phyloP scores from a whole-genome alignment of 2,113 vertebrate genomes.

The Chitala chitala region DNA sequence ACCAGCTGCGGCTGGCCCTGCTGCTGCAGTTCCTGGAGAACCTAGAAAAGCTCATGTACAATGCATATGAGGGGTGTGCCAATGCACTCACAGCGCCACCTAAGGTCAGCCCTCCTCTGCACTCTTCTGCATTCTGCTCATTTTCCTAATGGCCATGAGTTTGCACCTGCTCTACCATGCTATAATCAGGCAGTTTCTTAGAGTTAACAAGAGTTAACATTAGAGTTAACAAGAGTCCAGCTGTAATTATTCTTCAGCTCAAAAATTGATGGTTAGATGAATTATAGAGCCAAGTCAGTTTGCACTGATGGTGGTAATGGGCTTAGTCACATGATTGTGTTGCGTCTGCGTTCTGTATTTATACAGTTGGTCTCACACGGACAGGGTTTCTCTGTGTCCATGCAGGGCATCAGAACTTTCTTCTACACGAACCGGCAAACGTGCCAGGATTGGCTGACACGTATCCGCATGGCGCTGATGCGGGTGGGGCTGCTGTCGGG shows the following conservation, averaged over 20 bases:
- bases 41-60: slow-evolving; percentile 97
- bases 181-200: too few relatives aligned
- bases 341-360: neutral
- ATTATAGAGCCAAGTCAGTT: too few relatives aligned
- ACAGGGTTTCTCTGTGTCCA: neutral
- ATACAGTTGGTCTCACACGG: neutral
- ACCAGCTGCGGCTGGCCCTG: slow-evolving; percentile 87
- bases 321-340: too few relatives aligned
- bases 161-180: too few relatives aligned
- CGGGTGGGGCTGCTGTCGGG: slow-evolving; percentile 91
- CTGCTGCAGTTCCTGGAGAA: slow-evolving; percentile 94
- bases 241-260: too few relatives aligned
- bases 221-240: too few relatives aligned
- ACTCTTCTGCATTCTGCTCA: neutral
- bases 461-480: slow-evolving; percentile 94
- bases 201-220: too few relatives aligned
- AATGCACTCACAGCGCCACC: slow-evolving; percentile 92
- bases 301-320: too few relatives aligned
- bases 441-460: slow-evolving; percentile 93
- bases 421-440: slow-evolving; percentile 98
- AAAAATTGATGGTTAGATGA: too few relatives aligned
- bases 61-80: slow-evolving; percentile 94
- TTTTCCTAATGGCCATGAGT: too few relatives aligned
- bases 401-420: slow-evolving; percentile 89
- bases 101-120: slow-evolving; percentile 66